These are phyloP conservation scores for Capra hircus DNA, from an alignment of 2,113 vertebrate species.

Conservation along the genomic window DNA sequence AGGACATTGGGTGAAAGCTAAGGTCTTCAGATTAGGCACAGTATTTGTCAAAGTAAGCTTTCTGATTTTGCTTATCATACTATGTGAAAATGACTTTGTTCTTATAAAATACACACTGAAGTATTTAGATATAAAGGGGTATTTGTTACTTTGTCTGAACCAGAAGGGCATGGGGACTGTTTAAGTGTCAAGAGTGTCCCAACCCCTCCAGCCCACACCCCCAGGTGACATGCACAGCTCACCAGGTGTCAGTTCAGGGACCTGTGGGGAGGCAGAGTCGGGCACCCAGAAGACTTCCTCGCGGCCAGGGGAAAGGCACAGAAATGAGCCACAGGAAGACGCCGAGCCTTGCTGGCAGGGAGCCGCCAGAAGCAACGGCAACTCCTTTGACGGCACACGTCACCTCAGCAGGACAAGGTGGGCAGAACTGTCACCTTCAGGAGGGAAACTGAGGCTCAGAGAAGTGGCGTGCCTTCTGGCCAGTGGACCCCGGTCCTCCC, in stretches of 20 bases:
- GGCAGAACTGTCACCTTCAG: background rate
- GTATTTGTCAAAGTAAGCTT: background rate
- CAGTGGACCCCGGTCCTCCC: background rate
- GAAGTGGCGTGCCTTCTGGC: background rate
- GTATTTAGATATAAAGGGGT: background rate
- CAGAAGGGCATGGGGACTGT: background rate
- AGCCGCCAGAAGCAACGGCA: background rate
- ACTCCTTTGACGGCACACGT: background rate
- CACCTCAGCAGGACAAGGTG: background rate
- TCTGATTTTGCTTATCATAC: background rate
- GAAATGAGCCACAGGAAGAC: background rate
- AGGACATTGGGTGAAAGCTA: background rate
- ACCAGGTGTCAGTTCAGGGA: background rate
- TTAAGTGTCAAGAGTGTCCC: background rate
- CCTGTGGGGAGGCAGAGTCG: background rate
- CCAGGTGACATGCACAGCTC: background rate
- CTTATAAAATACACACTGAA: background rate
- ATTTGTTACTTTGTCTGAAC: background rate
- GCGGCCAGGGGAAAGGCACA: background rate
- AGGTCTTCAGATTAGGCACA: background rate
- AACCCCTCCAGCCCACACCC: background rate
- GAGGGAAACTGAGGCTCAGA: background rate
- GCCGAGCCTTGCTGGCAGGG: background rate
- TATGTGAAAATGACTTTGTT: background rate
- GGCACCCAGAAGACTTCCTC: background rate